Evolutionary conservation across 2,888 invertebrate genomes (phyloP), one percentile per base, ranked within the genome.

Genomic region (Escarpia spicata): DNA sequence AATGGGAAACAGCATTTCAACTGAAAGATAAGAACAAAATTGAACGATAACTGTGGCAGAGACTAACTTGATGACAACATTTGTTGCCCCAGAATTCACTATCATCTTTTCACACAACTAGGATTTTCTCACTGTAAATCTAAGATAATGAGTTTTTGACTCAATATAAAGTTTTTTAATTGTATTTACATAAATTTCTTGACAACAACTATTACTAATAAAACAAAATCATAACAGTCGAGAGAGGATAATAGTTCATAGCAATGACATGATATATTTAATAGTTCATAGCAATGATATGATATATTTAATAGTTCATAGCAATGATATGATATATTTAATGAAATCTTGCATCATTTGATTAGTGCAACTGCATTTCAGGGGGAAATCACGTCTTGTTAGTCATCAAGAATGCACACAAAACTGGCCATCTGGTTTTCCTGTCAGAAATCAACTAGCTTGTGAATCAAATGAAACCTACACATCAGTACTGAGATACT

Each of bases 61-160:
- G 19, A 43, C 89, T 92, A 90, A n/a, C 60, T 43, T 92, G 92
- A 26, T 92, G n/a, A 52, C 52, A 92, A 44, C 43, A 52, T 8
- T 0, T n/a, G 60, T 60, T 15, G 15, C 26, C 26, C 15, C 12
- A 60, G 15, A 4, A 60, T 60, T 15, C 60, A 60, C 60, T 2
- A 60, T 52, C 12, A 12, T 26, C 6, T n/a, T 6, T 26, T 26
- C 75, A 75, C 26, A 4, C 19, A 75, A 15, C 75, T 26, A 26
- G n/a, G n/a, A n/a, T n/a, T n/a, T n/a, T n/a, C n/a, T n/a, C 19
- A 75, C 26, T 2, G 15, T 9, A 52, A 52, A 52, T 58, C 31
- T 31, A 43, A 75, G 44, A 75, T 44, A 75, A 92, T 37, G 58
- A 75, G 15, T 19, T n/a, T n/a, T 19, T 75, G 89, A 12, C 37